Conservation (phyloP, 92 coral and sea anemone species). For the Micromussa lordhowensis region DNA sequence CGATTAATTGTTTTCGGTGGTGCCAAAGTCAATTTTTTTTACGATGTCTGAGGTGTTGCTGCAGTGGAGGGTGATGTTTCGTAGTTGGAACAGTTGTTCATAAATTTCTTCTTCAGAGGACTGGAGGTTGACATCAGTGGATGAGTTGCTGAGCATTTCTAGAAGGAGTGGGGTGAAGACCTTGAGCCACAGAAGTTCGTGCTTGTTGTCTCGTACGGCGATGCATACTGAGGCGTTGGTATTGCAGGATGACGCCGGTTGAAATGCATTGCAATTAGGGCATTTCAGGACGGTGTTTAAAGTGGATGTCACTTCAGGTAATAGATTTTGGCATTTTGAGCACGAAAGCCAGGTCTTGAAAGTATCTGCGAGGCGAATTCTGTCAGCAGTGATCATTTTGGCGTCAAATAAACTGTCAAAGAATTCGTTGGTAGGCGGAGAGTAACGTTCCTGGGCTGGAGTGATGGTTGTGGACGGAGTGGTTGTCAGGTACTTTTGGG, state of each 20-base stretch:
- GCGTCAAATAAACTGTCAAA: constrained; percentile 43
- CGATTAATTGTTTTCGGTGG: neutral
- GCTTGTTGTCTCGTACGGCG: constrained; percentile 10
- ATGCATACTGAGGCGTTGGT: constrained; percentile 31
- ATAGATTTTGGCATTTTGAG: constrained; percentile 28
- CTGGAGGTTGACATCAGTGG: neutral
- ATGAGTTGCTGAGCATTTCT: neutral
- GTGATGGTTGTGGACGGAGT: constrained; percentile 28
- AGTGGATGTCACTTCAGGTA: constrained; percentile 20
- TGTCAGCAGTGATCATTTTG: constrained; percentile 10
- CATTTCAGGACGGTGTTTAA: constrained; percentile 27
- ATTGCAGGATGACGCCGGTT: constrained; percentile 33
- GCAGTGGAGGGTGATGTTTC: neutral
- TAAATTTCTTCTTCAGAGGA: neutral
- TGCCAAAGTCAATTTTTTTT: neutral
- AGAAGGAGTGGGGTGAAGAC: constrained; percentile 38
- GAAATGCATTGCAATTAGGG: constrained; percentile 41
- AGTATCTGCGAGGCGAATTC: constrained; percentile 37
- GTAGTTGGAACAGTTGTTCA: neutral
- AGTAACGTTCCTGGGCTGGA: constrained; percentile 8
- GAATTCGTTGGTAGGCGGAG: constrained; percentile 29
- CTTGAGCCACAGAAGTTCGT: constrained; percentile 48
- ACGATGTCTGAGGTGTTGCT: neutral
- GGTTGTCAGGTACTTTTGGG: constrained; percentile 34
- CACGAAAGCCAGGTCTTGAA: constrained; percentile 42